phyloP scores from a whole-genome alignment of 2,888 invertebrate genomes.

The Acleris cristana region DNA sequence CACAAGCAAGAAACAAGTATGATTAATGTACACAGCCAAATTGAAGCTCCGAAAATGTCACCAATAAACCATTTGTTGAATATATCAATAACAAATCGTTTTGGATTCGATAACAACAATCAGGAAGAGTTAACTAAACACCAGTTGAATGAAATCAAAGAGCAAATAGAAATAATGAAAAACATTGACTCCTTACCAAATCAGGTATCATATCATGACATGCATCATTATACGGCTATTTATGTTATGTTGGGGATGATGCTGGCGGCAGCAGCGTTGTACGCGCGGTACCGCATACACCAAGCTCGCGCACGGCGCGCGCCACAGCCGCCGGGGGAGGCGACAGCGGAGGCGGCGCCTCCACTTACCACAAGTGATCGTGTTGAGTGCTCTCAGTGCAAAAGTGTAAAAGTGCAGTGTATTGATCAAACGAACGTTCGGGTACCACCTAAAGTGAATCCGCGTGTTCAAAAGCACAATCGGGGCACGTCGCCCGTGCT shows the following conservation, averaged over 20 bases:
- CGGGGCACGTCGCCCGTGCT: neutral
- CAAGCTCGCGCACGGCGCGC: neutral
- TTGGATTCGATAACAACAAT: too few species aligned
- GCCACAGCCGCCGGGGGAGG: neutral
- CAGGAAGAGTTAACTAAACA: too few species aligned
- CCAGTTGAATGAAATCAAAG: too few species aligned
- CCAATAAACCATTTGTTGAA: too few species aligned
- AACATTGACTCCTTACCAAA: neutral
- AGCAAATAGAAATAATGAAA: neutral
- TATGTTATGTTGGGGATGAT: neutral
- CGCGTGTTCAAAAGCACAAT: neutral
- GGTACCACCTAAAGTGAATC: neutral
- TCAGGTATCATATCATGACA: neutral
- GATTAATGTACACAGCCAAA: too few species aligned
- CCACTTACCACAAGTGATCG: too few species aligned
- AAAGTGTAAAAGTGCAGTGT: neutral
- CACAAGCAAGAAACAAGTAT: too few species aligned
- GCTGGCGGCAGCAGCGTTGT: too few species aligned
- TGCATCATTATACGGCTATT: neutral
- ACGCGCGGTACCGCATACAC: neutral
- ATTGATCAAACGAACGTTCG: neutral
- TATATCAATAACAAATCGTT: too few species aligned
- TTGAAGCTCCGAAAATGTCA: too few species aligned
- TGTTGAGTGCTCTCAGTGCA: neutral
- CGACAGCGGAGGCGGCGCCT: neutral